Evolutionary conservation across 2,888 invertebrate genomes (phyloP).

Genomic region (Elysia crispata): DNA sequence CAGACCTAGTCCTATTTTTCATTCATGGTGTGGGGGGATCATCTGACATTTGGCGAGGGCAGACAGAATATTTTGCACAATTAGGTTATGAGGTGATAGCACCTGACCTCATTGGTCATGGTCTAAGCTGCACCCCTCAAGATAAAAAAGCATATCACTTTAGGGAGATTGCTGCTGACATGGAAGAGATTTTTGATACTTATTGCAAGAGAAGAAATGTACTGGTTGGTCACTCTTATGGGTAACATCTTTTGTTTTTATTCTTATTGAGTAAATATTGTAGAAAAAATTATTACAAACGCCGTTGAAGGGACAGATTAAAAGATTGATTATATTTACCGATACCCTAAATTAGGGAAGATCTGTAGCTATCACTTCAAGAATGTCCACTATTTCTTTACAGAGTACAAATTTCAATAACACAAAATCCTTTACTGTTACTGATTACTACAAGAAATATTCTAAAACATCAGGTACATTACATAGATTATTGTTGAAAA

Average conservation of each 20-base stretch:
- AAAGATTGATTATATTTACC: no score
- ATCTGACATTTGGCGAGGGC: conserved; percentile 82
- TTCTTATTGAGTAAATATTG: background rate
- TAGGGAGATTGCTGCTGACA: conserved; percentile 81
- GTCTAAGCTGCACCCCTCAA: conserved; percentile 82
- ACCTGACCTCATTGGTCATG: conserved; percentile 85
- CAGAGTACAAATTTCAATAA: no score
- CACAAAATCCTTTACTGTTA: no score
- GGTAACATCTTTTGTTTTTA: conserved; percentile 78
- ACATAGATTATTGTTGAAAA: no score
- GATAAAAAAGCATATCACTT: conserved; percentile 81
- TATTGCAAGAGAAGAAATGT: conserved; percentile 82
- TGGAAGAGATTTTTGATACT: conserved; percentile 82
- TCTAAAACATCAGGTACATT: no score
- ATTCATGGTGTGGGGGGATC: conserved; percentile 85
- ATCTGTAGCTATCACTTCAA: no score
- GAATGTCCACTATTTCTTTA: no score
- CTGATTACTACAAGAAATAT: no score
- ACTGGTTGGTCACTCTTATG: conserved; percentile 84
- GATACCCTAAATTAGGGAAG: no score
- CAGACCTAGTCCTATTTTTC: conserved; percentile 79
- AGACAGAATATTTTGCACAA: conserved; percentile 81
- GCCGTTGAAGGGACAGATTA: no score
- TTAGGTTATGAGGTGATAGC: conserved; percentile 83
- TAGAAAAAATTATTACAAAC: no score